These are phyloP conservation scores for Nebria salina DNA, from an alignment of 2,888 invertebrate genomes.

Conservation along the genomic window DNA sequence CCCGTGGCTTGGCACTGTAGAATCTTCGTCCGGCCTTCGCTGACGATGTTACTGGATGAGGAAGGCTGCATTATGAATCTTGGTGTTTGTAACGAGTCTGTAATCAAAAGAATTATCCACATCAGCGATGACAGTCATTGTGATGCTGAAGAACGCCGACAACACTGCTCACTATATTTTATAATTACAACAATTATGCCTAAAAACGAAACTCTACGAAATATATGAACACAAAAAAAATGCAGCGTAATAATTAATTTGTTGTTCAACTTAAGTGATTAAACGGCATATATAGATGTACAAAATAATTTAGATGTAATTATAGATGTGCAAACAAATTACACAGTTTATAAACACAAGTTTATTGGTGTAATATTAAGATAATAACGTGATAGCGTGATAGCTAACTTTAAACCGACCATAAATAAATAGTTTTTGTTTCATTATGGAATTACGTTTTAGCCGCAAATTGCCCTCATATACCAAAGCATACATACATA, in stretches of 20 bases:
- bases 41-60: constrained; percentile 84
- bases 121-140: not conserved
- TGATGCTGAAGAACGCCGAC: not conserved
- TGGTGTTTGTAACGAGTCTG: constrained; percentile 81
- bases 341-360: not conserved
- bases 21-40: constrained; percentile 89
- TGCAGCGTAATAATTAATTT: no score
- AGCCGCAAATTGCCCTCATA: not conserved
- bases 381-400: not conserved
- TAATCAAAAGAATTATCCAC: constrained; percentile 55
- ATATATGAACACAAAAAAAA: no score
- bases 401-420: not conserved
- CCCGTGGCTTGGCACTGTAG: constrained; percentile 92
- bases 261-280: not conserved
- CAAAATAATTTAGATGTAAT: not conserved
- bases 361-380: not conserved
- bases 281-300: not conserved
- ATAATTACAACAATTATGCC: no score
- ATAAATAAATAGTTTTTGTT: constrained; percentile 1
- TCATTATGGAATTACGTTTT: not conserved
- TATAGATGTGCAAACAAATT: not conserved
- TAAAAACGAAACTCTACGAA: no score
- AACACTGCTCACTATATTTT: not conserved
- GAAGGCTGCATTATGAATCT: constrained; percentile 88
- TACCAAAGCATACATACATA: not conserved